phyloP scores from a whole-genome alignment of 2,113 vertebrate species.

The Regulus satrapa region DNA sequence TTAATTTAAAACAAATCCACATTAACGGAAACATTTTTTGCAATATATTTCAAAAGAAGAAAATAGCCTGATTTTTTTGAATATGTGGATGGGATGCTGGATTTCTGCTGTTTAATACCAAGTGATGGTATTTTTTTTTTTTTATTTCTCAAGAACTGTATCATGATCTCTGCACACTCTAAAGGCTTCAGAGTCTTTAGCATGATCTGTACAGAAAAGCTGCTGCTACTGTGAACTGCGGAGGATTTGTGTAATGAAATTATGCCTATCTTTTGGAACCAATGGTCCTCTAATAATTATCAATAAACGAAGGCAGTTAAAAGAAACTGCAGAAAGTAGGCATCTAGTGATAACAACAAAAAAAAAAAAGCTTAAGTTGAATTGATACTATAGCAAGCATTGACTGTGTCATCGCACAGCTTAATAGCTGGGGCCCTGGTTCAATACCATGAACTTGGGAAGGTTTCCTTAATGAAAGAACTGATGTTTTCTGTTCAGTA shows the following conservation, averaged over 20 bases:
- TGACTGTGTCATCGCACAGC: slow-evolving; percentile 87
- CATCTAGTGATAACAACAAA: not conserved
- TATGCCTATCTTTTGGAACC: not conserved
- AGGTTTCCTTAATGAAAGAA: slow-evolving; percentile 92
- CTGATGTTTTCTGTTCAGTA: slow-evolving; percentile 82
- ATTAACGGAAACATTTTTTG: not conserved
- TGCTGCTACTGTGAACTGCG: not conserved
- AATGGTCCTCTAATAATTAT: not conserved
- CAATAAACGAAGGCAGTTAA: not conserved
- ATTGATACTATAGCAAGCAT: slow-evolving; percentile 83
- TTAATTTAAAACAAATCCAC: not conserved
- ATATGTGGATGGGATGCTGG: not conserved
- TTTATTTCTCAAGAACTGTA: not conserved
- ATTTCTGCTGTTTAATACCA: not conserved
- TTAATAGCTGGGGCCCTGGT: slow-evolving; percentile 87
- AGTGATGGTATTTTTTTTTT: not conserved
- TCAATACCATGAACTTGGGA: slow-evolving; percentile 88
- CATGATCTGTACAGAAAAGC: not conserved
- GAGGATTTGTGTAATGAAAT: not conserved
- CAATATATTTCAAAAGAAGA: not conserved
- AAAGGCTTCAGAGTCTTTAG: not conserved
- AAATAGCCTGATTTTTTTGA: not conserved
- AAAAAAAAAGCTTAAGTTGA: slow-evolving; percentile 19
- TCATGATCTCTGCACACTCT: not conserved
- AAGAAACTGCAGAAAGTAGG: not conserved